These are phyloP conservation scores for Aphelinus certus DNA, from an alignment of 1,140 invertebrate species.

Conservation along the genomic window DNA sequence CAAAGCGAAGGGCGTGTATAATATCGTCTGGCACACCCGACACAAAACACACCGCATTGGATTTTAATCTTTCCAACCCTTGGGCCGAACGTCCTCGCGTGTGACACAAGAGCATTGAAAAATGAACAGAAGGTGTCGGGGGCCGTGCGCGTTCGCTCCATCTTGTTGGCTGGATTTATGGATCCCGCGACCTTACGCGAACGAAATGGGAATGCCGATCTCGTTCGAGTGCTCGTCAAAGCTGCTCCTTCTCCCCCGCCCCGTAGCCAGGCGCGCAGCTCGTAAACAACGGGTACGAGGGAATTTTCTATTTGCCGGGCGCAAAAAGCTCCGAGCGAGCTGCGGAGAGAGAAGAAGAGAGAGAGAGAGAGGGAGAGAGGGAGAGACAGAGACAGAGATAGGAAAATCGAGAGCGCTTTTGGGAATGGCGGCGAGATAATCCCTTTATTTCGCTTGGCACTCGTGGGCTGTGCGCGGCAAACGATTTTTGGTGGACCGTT, in stretches of 20 bases:
- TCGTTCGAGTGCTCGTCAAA: conserved; percentile 24
- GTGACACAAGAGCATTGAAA: background rate
- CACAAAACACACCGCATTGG: background rate
- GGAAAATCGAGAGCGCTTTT: conserved; percentile 15
- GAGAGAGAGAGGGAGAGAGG: conserved; percentile 20
- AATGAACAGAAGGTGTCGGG: conserved; percentile 9
- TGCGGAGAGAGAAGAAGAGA: conserved; percentile 23
- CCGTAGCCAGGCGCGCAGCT: background rate
- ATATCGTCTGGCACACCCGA: too few species aligned
- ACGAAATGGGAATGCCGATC: background rate
- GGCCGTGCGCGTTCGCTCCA: too few species aligned
- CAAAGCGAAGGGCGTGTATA: too few species aligned
- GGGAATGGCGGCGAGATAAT: conserved; percentile 29
- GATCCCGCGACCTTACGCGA: background rate
- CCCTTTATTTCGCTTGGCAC: conserved; percentile 38
- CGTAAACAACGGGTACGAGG: conserved; percentile 36
- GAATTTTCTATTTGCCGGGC: conserved; percentile 59
- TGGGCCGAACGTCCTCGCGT: background rate
- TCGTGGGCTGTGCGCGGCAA: conserved; percentile 7
- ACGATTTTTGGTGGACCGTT: conserved; percentile 42
- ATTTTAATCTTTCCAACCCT: conserved; percentile 19
- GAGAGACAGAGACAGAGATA: too few species aligned
- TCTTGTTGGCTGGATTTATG: conserved; percentile 19
- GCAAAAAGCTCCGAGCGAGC: background rate
- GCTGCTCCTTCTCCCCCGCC: too few species aligned